Conservation (phyloP, 2,797 vertebrate genomes). For the Lacerta viridis region DNA sequence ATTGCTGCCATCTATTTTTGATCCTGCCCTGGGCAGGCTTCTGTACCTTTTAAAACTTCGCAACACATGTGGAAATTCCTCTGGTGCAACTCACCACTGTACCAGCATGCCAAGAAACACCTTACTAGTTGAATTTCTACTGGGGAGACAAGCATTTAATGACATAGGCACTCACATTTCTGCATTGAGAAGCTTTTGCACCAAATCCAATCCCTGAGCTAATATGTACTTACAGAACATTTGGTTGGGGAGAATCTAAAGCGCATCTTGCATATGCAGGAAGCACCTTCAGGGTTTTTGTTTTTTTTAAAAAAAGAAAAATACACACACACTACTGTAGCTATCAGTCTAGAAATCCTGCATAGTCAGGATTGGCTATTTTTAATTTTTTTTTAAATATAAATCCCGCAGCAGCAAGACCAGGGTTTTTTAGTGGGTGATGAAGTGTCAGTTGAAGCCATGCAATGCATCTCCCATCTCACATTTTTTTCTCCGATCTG, state of each 20-base stretch:
- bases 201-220: background rate
- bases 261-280: no score
- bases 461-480: background rate
- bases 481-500: background rate
- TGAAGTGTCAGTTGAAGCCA: background rate
- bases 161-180: background rate
- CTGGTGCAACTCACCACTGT: background rate
- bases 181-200: background rate
- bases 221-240: background rate
- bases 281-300: background rate
- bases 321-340: background rate
- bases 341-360: background rate
- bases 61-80: background rate
- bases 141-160: background rate
- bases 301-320: background rate
- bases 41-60: background rate
- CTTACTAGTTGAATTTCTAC: background rate
- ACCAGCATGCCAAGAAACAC: background rate
- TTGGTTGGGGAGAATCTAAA: background rate
- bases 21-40: background rate
- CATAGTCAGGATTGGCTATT: no score
- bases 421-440: background rate
- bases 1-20: background rate
- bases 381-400: no score
- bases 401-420: background rate